Evolutionary conservation across 1,140 invertebrate genomes (phyloP).

Genomic region (Scaptodrosophila lebanonensis): DNA sequence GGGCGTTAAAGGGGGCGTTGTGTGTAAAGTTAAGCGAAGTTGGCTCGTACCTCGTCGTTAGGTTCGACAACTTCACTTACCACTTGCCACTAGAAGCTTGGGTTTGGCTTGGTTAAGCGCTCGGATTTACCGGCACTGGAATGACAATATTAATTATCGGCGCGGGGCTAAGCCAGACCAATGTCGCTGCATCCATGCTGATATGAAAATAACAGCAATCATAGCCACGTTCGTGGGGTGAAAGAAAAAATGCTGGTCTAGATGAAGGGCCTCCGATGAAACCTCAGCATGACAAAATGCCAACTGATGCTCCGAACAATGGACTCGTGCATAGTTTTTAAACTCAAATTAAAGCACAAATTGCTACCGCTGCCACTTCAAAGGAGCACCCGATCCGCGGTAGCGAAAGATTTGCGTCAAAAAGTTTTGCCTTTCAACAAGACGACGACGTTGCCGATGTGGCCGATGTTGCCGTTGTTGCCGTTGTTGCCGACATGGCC

Average conservation of each 20-base stretch:
- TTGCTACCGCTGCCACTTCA: conserved; percentile 70
- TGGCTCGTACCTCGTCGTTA: conserved; percentile 16
- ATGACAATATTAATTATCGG: no score
- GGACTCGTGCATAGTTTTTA: conserved; percentile 67
- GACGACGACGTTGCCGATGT: background rate
- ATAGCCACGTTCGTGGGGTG: conserved; percentile 5
- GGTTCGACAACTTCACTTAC: conserved; percentile 35
- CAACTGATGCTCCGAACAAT: conserved; percentile 30
- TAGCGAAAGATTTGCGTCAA: conserved; percentile 66
- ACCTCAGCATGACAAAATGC: background rate
- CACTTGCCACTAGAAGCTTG: background rate
- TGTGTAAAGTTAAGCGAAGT: conserved; percentile 4
- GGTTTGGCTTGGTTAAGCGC: no score
- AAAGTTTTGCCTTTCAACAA: background rate
- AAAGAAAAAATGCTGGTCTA: background rate
- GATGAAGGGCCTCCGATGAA: no score
- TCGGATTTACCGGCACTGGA: background rate
- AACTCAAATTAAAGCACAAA: conserved; percentile 75
- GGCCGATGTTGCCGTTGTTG: no score
- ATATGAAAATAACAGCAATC: conserved; percentile 49
- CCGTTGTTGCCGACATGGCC: no score
- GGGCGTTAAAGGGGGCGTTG: conserved; percentile 68
- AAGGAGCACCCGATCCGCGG: conserved; percentile 50
- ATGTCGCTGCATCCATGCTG: conserved; percentile 6
- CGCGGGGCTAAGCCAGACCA: no score